Percentiles rank a stretch among this genome's conserved stretches.
Evolutionary conservation across 2,797 vertebrate species (phyloP).

Genomic region (Pantherophis alleghaniensis): DNA sequence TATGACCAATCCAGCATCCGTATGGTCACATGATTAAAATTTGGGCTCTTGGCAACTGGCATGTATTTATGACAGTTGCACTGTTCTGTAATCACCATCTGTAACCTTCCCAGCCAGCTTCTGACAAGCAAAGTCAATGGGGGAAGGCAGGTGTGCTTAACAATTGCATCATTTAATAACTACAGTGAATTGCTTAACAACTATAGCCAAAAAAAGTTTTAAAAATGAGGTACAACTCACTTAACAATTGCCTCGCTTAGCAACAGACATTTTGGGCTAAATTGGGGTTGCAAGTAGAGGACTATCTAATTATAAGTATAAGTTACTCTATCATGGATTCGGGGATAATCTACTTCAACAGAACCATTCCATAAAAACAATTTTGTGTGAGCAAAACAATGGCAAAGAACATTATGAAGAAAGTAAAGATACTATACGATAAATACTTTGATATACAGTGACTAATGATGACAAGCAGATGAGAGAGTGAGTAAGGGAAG

Average conservation of each 20-base stretch:
- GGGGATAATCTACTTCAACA: not conserved
- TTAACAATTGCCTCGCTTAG: not conserved
- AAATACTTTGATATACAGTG: not conserved
- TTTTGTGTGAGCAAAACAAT: not conserved
- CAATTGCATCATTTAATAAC: not conserved
- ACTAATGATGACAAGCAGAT: not conserved
- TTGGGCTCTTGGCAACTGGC: not conserved
- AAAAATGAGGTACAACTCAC: not conserved
- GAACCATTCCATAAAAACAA: not conserved
- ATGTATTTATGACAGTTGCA: not conserved
- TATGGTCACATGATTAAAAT: not conserved
- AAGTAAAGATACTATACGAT: not conserved
- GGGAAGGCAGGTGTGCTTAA: not conserved
- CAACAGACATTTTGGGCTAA: not conserved
- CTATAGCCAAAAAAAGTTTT: not conserved
- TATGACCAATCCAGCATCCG: not conserved
- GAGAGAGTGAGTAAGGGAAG: not conserved
- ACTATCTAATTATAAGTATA: not conserved
- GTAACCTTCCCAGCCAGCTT: not conserved
- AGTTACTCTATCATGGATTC: not conserved
- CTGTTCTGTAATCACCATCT: not conserved
- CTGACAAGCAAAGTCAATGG: not conserved
- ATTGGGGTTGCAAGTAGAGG: not conserved
- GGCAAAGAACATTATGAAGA: not conserved
- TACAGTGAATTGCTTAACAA: not conserved